These are phyloP conservation scores for Dallia pectoralis DNA, from an alignment of 2,797 vertebrate species.

Conservation along the genomic window DNA sequence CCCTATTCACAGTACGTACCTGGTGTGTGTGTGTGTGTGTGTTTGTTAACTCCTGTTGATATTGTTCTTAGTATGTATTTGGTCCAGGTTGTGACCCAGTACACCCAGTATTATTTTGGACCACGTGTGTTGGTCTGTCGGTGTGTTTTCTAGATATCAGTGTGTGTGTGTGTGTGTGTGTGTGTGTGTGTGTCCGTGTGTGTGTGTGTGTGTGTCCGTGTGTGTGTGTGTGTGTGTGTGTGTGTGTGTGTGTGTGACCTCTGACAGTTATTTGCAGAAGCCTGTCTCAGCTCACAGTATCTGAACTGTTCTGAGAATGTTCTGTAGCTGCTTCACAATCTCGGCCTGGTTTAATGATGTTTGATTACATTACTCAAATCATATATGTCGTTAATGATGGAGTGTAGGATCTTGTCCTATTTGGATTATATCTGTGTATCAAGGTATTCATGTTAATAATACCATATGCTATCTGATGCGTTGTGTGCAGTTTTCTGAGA, in stretches of 20 bases:
- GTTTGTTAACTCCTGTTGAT: background rate
- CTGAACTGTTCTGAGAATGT: background rate
- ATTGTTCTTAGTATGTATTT: background rate
- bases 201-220: background rate
- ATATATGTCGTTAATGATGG: background rate
- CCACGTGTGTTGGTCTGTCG: no score
- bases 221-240: background rate
- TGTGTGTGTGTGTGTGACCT: background rate
- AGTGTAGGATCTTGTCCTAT: background rate
- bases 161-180: conserved; percentile 4
- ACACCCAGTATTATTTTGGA: background rate
- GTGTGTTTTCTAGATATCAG: no score
- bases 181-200: background rate
- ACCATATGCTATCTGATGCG: no score
- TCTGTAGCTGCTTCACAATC: background rate
- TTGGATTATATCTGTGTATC: background rate
- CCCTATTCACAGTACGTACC: conserved; percentile 84
- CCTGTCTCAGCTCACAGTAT: background rate
- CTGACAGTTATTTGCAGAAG: background rate
- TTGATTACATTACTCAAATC: background rate
- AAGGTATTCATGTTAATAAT: background rate
- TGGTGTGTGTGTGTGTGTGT: conserved; percentile 16
- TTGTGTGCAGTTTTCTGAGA: no score
- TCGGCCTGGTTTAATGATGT: background rate
- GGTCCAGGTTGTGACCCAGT: background rate